These are phyloP conservation scores for Drosophila biarmipes DNA, from an alignment of 1,140 invertebrate genomes.

Conservation along the genomic window DNA sequence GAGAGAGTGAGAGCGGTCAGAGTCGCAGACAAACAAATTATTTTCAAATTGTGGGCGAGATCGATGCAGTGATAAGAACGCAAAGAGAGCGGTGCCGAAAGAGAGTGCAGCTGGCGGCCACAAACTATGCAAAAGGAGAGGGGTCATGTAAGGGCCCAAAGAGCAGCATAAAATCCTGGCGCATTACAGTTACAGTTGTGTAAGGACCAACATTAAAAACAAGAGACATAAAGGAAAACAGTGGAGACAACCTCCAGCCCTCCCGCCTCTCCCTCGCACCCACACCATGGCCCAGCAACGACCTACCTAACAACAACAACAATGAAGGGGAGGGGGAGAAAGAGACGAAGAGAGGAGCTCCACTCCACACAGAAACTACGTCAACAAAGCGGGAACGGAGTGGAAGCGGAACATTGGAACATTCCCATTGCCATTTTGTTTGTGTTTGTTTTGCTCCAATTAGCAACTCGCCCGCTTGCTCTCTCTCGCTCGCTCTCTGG, in stretches of 20 bases:
- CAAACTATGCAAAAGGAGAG: slow-evolving; percentile 31
- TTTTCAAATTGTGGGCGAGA: slow-evolving; percentile 75
- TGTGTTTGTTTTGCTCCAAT: slow-evolving; percentile 82
- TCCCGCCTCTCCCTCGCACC: slow-evolving; percentile 6
- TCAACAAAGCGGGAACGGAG: slow-evolving; percentile 58
- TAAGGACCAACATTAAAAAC: slow-evolving; percentile 62
- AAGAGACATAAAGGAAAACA: background rate
- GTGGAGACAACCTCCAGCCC: slow-evolving; percentile 22
- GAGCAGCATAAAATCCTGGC: slow-evolving; percentile 66
- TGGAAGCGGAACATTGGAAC: slow-evolving; percentile 57
- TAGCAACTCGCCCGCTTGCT: slow-evolving; percentile 57
- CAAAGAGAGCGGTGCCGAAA: slow-evolving; percentile 5
- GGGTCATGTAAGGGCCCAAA: slow-evolving; percentile 19
- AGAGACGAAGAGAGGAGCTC: slow-evolving; percentile 38
- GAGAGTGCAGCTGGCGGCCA: slow-evolving; percentile 28
- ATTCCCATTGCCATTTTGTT: slow-evolving; percentile 77
- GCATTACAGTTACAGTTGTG: slow-evolving; percentile 77
- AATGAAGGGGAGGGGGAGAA: slow-evolving; percentile 14
- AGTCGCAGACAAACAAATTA: slow-evolving; percentile 69
- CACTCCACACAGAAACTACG: slow-evolving; percentile 50
- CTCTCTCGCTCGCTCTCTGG: slow-evolving; percentile 14
- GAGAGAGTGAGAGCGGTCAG: slow-evolving; percentile 15
- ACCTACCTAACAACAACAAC: slow-evolving; percentile 66
- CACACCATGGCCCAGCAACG: slow-evolving; percentile 21
- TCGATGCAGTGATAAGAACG: slow-evolving; percentile 64